A percentile compares a stretch with the other conserved stretches of the same genome.
phyloP scores from a whole-genome alignment of 2,113 vertebrate species.

The Ciconia boyciana region DNA sequence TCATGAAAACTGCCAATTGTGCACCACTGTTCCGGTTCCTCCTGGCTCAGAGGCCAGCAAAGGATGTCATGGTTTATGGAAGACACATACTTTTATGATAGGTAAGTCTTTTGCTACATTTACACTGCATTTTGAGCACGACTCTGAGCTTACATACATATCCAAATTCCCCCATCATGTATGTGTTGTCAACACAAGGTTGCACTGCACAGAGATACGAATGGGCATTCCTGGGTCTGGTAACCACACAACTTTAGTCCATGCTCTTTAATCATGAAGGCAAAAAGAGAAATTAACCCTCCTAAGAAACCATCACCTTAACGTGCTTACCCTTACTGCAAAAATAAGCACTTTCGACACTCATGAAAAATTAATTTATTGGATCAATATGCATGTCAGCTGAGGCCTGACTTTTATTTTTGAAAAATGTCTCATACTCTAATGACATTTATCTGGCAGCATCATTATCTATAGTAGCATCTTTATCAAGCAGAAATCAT shows the following conservation, averaged over 20 bases:
- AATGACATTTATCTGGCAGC: neutral
- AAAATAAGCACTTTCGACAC: neutral
- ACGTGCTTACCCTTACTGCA: fast-evolving
- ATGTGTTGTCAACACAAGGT: neutral
- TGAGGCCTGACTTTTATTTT: neutral
- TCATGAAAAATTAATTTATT: neutral
- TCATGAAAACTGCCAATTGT: neutral
- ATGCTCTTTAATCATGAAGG: neutral
- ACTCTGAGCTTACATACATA: neutral
- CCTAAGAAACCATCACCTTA: neutral
- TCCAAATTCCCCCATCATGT: fast-evolving
- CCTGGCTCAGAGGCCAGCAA: neutral
- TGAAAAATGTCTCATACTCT: neutral
- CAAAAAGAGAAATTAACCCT: neutral
- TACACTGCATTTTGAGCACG: neutral
- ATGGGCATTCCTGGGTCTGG: neutral
- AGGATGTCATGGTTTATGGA: neutral
- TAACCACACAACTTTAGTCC: neutral
- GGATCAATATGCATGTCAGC: neutral
- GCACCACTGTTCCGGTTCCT: neutral
- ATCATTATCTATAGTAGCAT: neutral
- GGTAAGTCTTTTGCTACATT: neutral
- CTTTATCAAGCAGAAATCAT: neutral
- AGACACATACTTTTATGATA: neutral
- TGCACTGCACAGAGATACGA: neutral